These are phyloP conservation scores for Microctonus brassicae DNA, from an alignment of 2,888 invertebrate species.

Conservation along the genomic window DNA sequence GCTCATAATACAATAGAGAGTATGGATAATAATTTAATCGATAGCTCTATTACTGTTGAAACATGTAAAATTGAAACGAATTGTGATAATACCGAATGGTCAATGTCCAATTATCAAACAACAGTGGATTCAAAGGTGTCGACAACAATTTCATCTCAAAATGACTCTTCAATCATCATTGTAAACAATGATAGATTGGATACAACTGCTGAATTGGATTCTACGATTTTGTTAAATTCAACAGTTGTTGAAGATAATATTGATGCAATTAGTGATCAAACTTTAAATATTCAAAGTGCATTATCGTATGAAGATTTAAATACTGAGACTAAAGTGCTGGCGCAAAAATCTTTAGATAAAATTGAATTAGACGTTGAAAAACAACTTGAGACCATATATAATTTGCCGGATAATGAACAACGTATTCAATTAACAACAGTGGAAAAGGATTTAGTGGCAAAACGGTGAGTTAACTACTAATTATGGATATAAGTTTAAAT, in stretches of 20 bases:
- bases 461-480: slow-evolving; percentile 61
- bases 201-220: not conserved
- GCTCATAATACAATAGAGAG: not conserved
- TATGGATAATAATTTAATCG: not conserved
- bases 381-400: slow-evolving; percentile 49
- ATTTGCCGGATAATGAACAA: slow-evolving; percentile 49
- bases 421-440: slow-evolving; percentile 48
- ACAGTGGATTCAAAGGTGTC: slow-evolving; percentile 42
- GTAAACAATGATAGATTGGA: not conserved
- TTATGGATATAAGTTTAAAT: too few relatives aligned
- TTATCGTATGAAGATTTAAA: not conserved
- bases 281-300: not conserved
- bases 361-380: slow-evolving; percentile 51
- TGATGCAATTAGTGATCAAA: not conserved
- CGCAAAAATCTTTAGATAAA: slow-evolving; percentile 44
- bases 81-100: slow-evolving; percentile 28
- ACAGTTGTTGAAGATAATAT: not conserved
- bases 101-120: not conserved
- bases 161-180: not conserved
- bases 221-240: not conserved
- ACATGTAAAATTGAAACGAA: slow-evolving; percentile 14
- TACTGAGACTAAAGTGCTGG: not conserved
- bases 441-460: slow-evolving; percentile 58
- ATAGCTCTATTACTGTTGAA: not conserved
- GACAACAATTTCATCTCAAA: slow-evolving; percentile 40